Percentiles rank a stretch among this genome's conserved stretches.
phyloP scores from a whole-genome alignment of 53 echinoderm and acorn worm species.

The Actinopyga echinites region DNA sequence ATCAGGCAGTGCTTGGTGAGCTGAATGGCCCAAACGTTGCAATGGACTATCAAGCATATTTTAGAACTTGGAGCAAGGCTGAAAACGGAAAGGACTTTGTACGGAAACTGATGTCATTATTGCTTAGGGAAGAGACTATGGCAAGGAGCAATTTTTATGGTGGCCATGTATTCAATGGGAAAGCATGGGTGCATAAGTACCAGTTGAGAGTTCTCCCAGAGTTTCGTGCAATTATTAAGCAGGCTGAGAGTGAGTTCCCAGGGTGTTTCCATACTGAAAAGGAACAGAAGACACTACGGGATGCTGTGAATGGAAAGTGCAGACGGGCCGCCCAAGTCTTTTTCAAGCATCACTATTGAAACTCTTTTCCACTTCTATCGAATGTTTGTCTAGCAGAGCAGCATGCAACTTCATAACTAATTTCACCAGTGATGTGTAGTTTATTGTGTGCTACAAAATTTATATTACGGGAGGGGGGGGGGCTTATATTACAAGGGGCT shows the following conservation, averaged over 20 bases:
- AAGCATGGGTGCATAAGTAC: neutral
- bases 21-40: too few species aligned
- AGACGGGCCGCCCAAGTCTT: neutral
- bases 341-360: too few species aligned
- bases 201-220: neutral
- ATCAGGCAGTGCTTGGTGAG: too few species aligned
- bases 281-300: neutral
- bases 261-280: neutral
- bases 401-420: too few species aligned
- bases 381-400: too few species aligned
- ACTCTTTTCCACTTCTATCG: too few species aligned
- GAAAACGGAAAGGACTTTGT: neutral
- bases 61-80: neutral
- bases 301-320: conserved; percentile 5
- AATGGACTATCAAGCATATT: neutral
- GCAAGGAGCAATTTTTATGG: neutral
- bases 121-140: neutral
- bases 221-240: neutral
- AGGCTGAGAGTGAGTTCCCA: neutral
- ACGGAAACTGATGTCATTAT: neutral
- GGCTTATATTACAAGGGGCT: too few species aligned
- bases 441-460: too few species aligned
- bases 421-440: too few species aligned
- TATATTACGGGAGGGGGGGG: too few species aligned
- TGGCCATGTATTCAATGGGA: neutral